These are phyloP conservation scores for Octonoba sinensis DNA, from an alignment of 2,888 invertebrate genomes.

Conservation along the genomic window DNA sequence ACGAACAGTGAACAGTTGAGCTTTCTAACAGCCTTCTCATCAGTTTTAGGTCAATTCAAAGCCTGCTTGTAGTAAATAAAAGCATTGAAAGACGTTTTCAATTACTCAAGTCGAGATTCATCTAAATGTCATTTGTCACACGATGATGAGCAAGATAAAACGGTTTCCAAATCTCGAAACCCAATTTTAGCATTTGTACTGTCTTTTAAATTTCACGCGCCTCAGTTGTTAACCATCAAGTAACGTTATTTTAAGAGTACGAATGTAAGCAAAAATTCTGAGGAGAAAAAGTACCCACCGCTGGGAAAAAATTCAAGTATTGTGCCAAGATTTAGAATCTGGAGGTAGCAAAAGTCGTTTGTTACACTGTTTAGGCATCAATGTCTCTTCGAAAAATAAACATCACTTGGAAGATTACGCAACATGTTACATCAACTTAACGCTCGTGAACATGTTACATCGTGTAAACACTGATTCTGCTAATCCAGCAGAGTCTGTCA, in stretches of 20 bases:
- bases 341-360: slow-evolving; percentile 39
- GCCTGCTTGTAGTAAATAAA: no score
- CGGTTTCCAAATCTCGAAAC: slow-evolving; percentile 17
- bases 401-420: slow-evolving; percentile 17
- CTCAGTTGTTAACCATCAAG: slow-evolving; percentile 15
- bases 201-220: slow-evolving; percentile 30
- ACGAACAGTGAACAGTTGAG: no score
- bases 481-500: no score
- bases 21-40: no score
- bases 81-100: no score
- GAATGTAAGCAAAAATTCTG: slow-evolving; percentile 5
- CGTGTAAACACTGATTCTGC: no score
- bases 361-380: slow-evolving; percentile 52
- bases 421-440: background rate
- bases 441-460: no score
- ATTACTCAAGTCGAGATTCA: slow-evolving; percentile 9
- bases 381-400: slow-evolving; percentile 25
- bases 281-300: background rate
- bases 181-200: slow-evolving; percentile 32
- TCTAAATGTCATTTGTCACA: slow-evolving; percentile 14
- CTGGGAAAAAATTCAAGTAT: slow-evolving; percentile 18
- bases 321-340: slow-evolving; percentile 39
- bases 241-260: slow-evolving; percentile 35
- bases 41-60: no score
- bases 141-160: slow-evolving; percentile 22